A percentile compares a stretch with the other conserved stretches of the same genome.
Evolutionary conservation across 2,888 invertebrate genomes (phyloP).

Genomic region (Lycocerus yunnanus): DNA sequence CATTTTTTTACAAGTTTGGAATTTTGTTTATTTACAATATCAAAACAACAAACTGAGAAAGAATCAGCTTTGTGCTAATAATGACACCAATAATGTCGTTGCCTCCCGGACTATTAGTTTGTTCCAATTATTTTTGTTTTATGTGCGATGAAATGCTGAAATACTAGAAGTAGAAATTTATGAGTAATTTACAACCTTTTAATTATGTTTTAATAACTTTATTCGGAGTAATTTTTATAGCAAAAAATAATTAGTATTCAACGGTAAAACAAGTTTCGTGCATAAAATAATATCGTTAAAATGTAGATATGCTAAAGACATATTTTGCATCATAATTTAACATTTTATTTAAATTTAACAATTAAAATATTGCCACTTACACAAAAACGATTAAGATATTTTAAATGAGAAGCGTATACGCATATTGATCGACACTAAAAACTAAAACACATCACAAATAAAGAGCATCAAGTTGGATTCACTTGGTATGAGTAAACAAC

Average conservation of each 20-base stretch:
- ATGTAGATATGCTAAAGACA: conserved; percentile 8
- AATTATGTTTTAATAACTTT: conserved; percentile 28
- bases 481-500: conserved; percentile 24
- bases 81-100: too few species aligned
- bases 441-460: conserved; percentile 25
- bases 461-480: conserved; percentile 14
- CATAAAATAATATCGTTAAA: conserved; percentile 15
- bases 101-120: too few species aligned
- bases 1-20: too few species aligned
- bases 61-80: too few species aligned
- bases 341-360: conserved; percentile 36
- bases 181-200: conserved; percentile 31
- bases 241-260: conserved; percentile 23
- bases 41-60: too few species aligned
- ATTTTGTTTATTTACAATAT: too few species aligned
- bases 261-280: conserved; percentile 17
- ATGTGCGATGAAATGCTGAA: conserved; percentile 50
- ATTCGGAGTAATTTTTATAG: conserved; percentile 29
- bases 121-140: conserved; percentile 54
- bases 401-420: conserved; percentile 8
- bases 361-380: conserved; percentile 42
- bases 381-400: conserved; percentile 36
- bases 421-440: conserved; percentile 24
- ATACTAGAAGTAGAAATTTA: conserved; percentile 42
- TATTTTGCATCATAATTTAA: conserved; percentile 16